These are phyloP conservation scores for Phyllotreta cruciferae DNA, from an alignment of 2,888 invertebrate species.

Conservation along the genomic window DNA sequence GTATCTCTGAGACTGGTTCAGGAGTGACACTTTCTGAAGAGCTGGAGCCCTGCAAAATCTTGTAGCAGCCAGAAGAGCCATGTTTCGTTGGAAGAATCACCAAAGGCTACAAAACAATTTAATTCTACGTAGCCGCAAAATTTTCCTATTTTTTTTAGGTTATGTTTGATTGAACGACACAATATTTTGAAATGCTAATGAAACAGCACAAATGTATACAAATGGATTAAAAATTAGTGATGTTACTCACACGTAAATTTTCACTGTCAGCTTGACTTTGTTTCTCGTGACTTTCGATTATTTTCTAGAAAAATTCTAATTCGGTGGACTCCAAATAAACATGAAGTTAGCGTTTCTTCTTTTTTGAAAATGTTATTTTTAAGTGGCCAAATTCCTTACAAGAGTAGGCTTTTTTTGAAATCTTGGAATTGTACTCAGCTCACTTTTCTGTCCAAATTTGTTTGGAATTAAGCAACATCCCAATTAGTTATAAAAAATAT, in stretches of 20 bases:
- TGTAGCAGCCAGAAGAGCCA: slow-evolving; percentile 54
- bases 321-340: background rate
- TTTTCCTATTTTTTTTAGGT: slow-evolving; percentile 8
- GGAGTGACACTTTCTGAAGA: slow-evolving; percentile 49
- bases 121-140: background rate
- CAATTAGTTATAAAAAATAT: no score
- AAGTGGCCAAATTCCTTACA: no score
- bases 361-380: no score
- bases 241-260: slow-evolving; percentile 34
- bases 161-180: slow-evolving; percentile 38
- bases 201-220: background rate
- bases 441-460: no score
- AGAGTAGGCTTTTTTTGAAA: no score
- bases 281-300: slow-evolving; percentile 17
- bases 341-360: slow-evolving; percentile 1
- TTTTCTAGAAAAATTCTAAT: slow-evolving; percentile 22
- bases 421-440: no score
- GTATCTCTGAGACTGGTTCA: slow-evolving; percentile 53
- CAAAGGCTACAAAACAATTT: slow-evolving; percentile 19
- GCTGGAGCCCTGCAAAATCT: slow-evolving; percentile 51
- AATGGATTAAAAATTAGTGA: background rate
- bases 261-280: slow-evolving; percentile 17
- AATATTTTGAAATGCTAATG: slow-evolving; percentile 38
- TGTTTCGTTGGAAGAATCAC: slow-evolving; percentile 26
- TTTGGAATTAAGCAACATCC: no score